phyloP scores from a whole-genome alignment of 1,140 invertebrate species.

The Magallana angulata region DNA sequence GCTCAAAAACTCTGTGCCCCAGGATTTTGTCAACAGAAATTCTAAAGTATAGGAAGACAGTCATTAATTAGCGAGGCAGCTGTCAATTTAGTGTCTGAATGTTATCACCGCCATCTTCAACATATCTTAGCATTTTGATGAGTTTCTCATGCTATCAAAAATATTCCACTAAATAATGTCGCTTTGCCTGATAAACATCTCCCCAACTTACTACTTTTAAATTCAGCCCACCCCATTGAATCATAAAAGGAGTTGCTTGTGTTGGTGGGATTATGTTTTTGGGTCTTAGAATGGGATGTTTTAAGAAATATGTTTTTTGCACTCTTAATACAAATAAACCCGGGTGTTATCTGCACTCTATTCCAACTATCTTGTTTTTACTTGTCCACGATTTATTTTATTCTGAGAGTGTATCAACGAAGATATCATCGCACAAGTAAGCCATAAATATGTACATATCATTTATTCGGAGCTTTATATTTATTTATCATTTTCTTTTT shows the following conservation, averaged over 20 bases:
- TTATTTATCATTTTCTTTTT: no score
- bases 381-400: no score
- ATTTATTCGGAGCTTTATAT: no score
- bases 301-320: background rate
- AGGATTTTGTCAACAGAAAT: no score
- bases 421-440: no score
- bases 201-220: conserved; percentile 9
- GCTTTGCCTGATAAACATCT: conserved; percentile 15
- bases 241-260: conserved; percentile 16
- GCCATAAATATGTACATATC: no score
- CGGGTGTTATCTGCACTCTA: conserved; percentile 3
- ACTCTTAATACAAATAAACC: background rate
- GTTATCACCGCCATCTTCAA: background rate
- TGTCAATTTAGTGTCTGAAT: background rate
- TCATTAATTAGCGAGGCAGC: background rate
- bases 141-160: background rate
- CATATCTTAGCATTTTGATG: background rate
- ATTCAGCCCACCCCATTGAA: background rate
- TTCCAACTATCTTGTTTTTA: background rate
- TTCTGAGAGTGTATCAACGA: no score
- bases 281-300: background rate
- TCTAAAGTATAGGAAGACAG: background rate
- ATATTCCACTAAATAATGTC: background rate
- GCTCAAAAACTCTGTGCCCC: no score
- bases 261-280: conserved; percentile 5